Evolutionary conservation across 2,888 invertebrate species (phyloP).

Genomic region (Thecocarcelia acutangulata): DNA sequence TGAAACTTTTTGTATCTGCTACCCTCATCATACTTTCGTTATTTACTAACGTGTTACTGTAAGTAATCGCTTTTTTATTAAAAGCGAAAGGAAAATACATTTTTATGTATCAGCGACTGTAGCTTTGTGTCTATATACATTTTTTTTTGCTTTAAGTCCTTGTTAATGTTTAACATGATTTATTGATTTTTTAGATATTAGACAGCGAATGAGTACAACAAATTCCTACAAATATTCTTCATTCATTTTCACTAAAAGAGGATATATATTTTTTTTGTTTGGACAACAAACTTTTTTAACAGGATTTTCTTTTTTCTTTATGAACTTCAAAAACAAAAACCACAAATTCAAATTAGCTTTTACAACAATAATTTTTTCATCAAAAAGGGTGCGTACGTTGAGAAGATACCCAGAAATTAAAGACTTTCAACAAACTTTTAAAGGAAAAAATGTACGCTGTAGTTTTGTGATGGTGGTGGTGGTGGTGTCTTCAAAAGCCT

Average conservation of each 20-base stretch:
- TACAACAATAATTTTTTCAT: conserved; percentile 11
- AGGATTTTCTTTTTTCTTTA: background rate
- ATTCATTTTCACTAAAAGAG: conserved; percentile 31
- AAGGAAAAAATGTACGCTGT: background rate
- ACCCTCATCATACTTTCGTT: background rate
- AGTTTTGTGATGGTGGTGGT: conserved; percentile 3
- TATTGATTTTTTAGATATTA: conserved; percentile 65
- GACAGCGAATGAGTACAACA: conserved; percentile 25
- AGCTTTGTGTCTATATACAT: background rate
- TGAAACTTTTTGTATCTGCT: background rate
- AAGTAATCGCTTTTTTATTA: conserved; percentile 47
- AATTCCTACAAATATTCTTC: conserved; percentile 18
- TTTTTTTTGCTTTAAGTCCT: conserved; percentile 53
- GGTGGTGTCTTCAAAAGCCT: conserved; percentile 9
- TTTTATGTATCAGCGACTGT: background rate
- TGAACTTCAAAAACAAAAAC: conserved; percentile 36
- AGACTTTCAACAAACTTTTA: conserved; percentile 32
- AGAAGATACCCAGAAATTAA: conserved; percentile 33
- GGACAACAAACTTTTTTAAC: conserved; percentile 29
- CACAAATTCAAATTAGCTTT: conserved; percentile 64
- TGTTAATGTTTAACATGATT: conserved; percentile 67
- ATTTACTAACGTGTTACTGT: conserved; percentile 30
- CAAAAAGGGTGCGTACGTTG: conserved; percentile 34
- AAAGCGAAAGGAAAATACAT: conserved; percentile 38
- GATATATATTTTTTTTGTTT: background rate